phyloP scores from a whole-genome alignment of 37 sponge, comb jelly and placozoan species.

The Geodia barretti region DNA sequence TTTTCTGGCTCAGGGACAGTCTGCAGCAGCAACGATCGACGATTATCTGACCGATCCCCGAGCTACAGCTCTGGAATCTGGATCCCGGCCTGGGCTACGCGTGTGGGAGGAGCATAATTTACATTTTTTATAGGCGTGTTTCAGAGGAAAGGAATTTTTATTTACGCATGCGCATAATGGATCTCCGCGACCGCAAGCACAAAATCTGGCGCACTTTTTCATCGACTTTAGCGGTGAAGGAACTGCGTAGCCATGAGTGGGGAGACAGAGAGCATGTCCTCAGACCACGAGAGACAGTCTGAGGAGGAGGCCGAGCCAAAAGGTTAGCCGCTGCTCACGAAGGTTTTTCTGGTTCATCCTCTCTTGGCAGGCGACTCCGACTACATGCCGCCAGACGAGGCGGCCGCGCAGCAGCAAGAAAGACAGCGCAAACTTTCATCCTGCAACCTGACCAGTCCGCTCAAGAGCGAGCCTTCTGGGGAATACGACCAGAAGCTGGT shows the following conservation, averaged over 20 bases:
- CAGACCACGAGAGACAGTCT: neutral
- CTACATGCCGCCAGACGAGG: neutral
- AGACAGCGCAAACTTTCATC: neutral
- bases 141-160: too few relatives aligned
- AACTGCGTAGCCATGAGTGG: too few relatives aligned
- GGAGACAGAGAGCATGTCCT: neutral
- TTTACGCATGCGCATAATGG: neutral
- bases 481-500: constrained; percentile 70
- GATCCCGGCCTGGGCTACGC: too few relatives aligned
- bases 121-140: too few relatives aligned
- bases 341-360: neutral
- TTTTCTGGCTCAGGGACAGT: too few relatives aligned
- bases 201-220: too few relatives aligned
- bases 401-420: neutral
- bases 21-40: too few relatives aligned
- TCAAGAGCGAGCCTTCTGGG: constrained; percentile 35
- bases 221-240: too few relatives aligned
- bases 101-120: too few relatives aligned
- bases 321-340: neutral
- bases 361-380: constrained; percentile 2
- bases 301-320: neutral
- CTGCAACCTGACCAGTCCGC: constrained; percentile 10
- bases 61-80: too few relatives aligned
- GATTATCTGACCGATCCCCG: too few relatives aligned
- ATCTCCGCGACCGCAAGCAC: too few relatives aligned